Evolutionary conservation across 2,113 vertebrate genomes (phyloP).

Genomic region (Petrocephalus microphthalmus): DNA sequence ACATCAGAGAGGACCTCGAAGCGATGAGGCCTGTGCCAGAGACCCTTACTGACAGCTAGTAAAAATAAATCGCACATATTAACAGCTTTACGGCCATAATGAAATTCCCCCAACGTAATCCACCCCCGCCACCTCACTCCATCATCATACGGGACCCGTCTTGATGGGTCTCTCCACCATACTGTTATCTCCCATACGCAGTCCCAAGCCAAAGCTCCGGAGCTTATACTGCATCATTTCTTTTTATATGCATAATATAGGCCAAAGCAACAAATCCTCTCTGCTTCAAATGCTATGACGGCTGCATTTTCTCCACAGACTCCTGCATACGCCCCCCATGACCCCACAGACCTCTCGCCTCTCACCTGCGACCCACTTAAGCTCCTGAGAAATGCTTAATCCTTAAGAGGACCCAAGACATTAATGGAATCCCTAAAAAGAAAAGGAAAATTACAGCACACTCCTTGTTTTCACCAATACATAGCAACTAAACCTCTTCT

Average conservation of each 20-base stretch:
- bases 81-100: constrained; percentile 42
- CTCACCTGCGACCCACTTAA: neutral
- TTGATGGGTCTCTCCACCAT: neutral
- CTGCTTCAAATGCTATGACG: neutral
- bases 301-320: neutral
- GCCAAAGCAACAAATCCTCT: neutral
- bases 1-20: neutral
- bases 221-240: neutral
- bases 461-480: neutral
- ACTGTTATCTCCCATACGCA: neutral
- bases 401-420: neutral
- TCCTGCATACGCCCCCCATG: neutral
- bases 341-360: neutral
- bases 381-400: neutral
- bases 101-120: constrained; percentile 35
- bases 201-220: neutral
- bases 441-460: neutral
- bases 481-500: neutral
- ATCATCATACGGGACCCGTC: constrained; percentile 9
- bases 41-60: constrained; percentile 35
- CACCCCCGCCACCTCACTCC: neutral
- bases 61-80: constrained; percentile 46
- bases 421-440: neutral
- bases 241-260: neutral
- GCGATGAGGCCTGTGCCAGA: constrained; percentile 13